A percentile compares a stretch with the other conserved stretches of the same genome.
Evolutionary conservation across 2,888 invertebrate genomes (phyloP).

Genomic region (Lymantria monacha): DNA sequence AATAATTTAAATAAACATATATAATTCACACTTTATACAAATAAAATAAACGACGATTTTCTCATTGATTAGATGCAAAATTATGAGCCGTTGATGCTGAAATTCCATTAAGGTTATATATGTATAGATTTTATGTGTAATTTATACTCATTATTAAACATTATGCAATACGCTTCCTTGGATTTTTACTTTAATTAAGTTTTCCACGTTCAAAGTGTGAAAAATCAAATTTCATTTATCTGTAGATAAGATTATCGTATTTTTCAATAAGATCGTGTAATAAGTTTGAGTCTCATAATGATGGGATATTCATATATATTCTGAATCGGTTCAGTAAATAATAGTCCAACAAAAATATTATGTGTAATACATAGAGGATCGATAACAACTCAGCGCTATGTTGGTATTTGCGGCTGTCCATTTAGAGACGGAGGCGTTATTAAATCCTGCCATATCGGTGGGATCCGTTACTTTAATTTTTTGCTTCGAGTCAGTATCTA

Average conservation of each 20-base stretch:
- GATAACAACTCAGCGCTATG: conserved; percentile 38
- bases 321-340: too few relatives aligned
- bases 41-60: conserved; percentile 14
- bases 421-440: conserved; percentile 63
- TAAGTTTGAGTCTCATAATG: too few relatives aligned
- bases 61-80: conserved; percentile 15
- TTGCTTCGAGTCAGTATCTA: conserved; percentile 44
- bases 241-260: too few relatives aligned
- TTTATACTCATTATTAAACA: too few relatives aligned
- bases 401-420: conserved; percentile 50
- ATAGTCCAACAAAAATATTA: neutral
- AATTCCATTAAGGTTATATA: conserved; percentile 12
- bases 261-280: too few relatives aligned
- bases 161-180: too few relatives aligned
- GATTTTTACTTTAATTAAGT: too few relatives aligned
- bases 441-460: conserved; percentile 71
- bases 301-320: too few relatives aligned
- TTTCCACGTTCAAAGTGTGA: too few relatives aligned
- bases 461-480: conserved; percentile 62
- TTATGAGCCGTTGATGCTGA: conserved; percentile 12
- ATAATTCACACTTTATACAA: conserved; percentile 11
- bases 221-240: too few relatives aligned
- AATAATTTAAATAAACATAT: conserved; percentile 17
- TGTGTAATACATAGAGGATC: conserved; percentile 27
- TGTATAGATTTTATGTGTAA: too few relatives aligned